A percentile compares a stretch with the other conserved stretches of the same genome.
Conservation (phyloP, 2,113 vertebrate species). For the Spheniscus mendiculus region DNA sequence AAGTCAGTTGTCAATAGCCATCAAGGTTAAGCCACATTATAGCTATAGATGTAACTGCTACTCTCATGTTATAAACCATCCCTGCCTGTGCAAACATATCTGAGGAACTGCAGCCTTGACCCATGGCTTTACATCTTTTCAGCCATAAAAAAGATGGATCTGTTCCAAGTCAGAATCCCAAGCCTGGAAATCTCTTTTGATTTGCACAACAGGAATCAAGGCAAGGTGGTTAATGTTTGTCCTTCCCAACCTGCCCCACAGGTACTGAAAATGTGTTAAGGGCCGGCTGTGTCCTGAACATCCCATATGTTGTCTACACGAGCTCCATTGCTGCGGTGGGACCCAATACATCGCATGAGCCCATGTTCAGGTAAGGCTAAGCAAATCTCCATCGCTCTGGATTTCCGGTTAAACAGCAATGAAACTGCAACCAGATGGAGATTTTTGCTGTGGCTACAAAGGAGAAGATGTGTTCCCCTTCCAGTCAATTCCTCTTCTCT, state of each 20-base stretch:
- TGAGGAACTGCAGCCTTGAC: neutral
- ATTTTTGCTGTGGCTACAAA: neutral
- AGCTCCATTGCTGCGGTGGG: constrained; percentile 17
- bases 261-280: constrained; percentile 40
- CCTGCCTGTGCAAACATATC: neutral
- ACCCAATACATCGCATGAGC: neutral
- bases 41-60: neutral
- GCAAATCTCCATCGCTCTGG: neutral
- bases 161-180: neutral
- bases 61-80: neutral
- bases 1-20: neutral
- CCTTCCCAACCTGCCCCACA: neutral
- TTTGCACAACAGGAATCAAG: neutral
- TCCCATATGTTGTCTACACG: neutral
- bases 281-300: neutral
- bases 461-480: neutral
- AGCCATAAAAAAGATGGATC: neutral
- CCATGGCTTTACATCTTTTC: neutral
- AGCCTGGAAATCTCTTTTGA: neutral
- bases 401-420: neutral
- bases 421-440: neutral
- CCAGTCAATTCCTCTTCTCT: neutral
- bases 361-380: constrained; percentile 28
- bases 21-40: neutral
- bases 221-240: neutral